A percentile compares a stretch with the other conserved stretches of the same genome.
These are phyloP conservation scores for Procambarus clarkii DNA, from an alignment of 1,140 invertebrate genomes.

Conservation along the genomic window DNA sequence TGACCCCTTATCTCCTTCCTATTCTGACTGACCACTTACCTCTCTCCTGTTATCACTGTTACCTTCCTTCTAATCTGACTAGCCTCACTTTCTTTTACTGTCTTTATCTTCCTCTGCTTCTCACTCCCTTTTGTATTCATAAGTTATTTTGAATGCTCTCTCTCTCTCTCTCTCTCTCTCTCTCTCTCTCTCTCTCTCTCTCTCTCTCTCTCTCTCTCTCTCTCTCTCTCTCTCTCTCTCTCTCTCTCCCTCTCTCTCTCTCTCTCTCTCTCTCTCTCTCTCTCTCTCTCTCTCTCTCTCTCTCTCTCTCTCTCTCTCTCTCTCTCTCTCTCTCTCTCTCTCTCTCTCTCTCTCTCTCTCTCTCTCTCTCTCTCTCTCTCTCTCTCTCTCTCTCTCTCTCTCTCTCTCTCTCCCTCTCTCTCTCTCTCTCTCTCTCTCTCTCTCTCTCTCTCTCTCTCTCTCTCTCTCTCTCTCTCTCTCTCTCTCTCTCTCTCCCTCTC, in stretches of 20 bases:
- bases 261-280: not conserved
- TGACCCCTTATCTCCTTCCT: no score
- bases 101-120: no score
- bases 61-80: no score
- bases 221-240: not conserved
- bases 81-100: no score
- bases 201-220: not conserved
- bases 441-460: slow-evolving; percentile 2
- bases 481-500: not conserved
- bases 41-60: no score
- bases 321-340: not conserved
- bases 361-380: not conserved
- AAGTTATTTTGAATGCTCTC: no score
- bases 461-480: not conserved
- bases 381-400: no score
- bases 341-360: not conserved
- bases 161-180: not conserved
- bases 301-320: not conserved
- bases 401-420: not conserved
- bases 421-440: not conserved
- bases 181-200: not conserved
- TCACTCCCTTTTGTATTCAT: no score
- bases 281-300: not conserved
- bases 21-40: no score
- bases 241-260: not conserved